Evolutionary conservation across 1,140 invertebrate genomes (phyloP).

Genomic region (Latrodectus geometricus): DNA sequence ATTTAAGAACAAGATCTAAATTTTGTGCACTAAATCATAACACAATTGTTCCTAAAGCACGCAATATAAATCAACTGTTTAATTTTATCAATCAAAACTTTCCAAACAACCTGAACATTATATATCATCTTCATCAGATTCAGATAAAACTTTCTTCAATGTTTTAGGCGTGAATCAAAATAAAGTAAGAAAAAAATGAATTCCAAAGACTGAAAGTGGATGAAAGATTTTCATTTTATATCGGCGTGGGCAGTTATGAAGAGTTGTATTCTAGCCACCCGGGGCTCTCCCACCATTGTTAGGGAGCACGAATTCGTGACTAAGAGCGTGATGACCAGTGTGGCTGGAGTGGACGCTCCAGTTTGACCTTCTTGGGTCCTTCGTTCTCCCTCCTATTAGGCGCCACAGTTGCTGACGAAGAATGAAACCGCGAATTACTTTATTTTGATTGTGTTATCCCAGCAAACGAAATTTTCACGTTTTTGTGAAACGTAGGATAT

Average conservation of each 20-base stretch:
- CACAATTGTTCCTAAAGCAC: too few relatives aligned
- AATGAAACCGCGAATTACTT: not conserved
- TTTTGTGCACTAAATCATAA: too few relatives aligned
- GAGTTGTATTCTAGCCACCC: not conserved
- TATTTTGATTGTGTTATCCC: not conserved
- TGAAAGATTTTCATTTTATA: too few relatives aligned
- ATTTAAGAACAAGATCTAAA: too few relatives aligned
- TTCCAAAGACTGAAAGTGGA: too few relatives aligned
- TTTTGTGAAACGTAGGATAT: not conserved
- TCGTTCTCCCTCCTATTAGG: not conserved
- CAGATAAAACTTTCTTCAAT: too few relatives aligned
- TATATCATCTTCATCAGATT: too few relatives aligned
- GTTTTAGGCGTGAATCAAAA: too few relatives aligned
- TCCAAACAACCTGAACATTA: too few relatives aligned
- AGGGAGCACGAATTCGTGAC: slow-evolving; percentile 20
- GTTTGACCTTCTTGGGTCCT: not conserved
- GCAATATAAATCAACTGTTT: too few relatives aligned
- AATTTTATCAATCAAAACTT: too few relatives aligned
- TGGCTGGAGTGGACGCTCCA: not conserved
- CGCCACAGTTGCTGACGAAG: not conserved
- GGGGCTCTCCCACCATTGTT: slow-evolving; percentile 1
- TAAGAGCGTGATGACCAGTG: not conserved
- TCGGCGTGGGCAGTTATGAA: not conserved
- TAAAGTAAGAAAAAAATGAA: too few relatives aligned
- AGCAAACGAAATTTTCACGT: not conserved